These are phyloP conservation scores for Agrenia bidenticulata DNA, from an alignment of 2,888 invertebrate genomes.

Conservation along the genomic window DNA sequence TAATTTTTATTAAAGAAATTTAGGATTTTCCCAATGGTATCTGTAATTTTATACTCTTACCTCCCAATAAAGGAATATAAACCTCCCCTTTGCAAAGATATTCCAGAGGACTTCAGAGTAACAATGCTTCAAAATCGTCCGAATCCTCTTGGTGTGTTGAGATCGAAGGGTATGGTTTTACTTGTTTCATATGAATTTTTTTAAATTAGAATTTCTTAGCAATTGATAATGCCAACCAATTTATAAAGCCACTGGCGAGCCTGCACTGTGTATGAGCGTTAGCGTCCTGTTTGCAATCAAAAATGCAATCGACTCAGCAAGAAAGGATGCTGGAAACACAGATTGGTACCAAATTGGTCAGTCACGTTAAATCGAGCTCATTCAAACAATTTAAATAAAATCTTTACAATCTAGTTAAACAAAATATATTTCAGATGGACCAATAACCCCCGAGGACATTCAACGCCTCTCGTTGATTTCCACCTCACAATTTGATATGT, in stretches of 20 bases:
- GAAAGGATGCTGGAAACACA: conserved; percentile 65
- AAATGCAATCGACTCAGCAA: conserved; percentile 68
- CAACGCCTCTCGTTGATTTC: conserved; percentile 23
- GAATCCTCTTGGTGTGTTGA: conserved; percentile 68
- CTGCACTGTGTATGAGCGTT: conserved; percentile 60
- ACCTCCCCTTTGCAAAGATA: conserved; percentile 46
- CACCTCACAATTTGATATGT: conserved; percentile 32
- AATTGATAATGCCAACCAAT: not conserved
- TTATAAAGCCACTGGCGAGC: conserved; percentile 63
- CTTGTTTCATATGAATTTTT: too few species aligned
- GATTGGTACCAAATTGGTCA: conserved; percentile 66
- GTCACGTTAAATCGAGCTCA: too few species aligned
- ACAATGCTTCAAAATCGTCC: conserved; percentile 67
- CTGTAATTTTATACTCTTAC: too few species aligned
- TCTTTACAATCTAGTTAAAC: not conserved
- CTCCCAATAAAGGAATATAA: too few species aligned
- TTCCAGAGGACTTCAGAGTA: conserved; percentile 56
- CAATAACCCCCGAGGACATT: conserved; percentile 45
- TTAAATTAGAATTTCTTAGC: too few species aligned
- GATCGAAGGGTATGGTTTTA: conserved; percentile 69
- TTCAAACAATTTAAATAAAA: too few species aligned
- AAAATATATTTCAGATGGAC: conserved; percentile 43
- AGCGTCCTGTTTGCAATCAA: conserved; percentile 66
- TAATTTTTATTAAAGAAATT: too few species aligned
- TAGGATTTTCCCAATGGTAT: too few species aligned